These are phyloP conservation scores for Heliconius hermathena DNA, from an alignment of 1,140 invertebrate genomes.

Conservation along the genomic window DNA sequence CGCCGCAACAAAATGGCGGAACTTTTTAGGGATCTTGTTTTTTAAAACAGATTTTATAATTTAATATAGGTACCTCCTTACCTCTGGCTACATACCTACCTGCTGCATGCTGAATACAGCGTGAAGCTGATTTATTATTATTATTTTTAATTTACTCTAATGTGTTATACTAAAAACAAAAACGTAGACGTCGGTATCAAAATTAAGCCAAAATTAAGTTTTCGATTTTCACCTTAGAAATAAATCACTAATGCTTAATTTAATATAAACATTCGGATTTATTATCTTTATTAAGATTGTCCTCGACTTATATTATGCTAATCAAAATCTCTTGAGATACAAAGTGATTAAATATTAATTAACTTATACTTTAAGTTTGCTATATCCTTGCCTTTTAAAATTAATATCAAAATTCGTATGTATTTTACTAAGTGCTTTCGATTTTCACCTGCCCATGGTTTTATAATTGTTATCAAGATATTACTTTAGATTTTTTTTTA, in stretches of 20 bases:
- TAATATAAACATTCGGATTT: neutral
- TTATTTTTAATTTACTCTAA: too few species aligned
- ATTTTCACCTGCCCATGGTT: too few species aligned
- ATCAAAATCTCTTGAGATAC: conserved; percentile 4
- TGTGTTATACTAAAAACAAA: too few species aligned
- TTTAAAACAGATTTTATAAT: too few species aligned
- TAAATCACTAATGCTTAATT: neutral
- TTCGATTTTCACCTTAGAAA: too few species aligned
- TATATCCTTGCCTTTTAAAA: neutral
- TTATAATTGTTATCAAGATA: too few species aligned
- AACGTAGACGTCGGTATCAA: too few species aligned
- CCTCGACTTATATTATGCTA: neutral
- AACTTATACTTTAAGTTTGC: neutral
- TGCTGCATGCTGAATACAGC: neutral
- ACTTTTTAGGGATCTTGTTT: too few species aligned
- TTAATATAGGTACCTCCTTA: too few species aligned
- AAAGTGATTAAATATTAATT: neutral
- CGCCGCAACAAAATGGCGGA: too few species aligned
- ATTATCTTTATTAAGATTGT: neutral
- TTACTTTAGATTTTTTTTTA: neutral
- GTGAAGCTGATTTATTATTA: neutral
- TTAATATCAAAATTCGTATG: neutral
- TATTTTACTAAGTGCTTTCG: neutral
- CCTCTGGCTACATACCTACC: too few species aligned
- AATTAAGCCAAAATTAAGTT: too few species aligned